Evolutionary conservation across 2,888 invertebrate genomes (phyloP), one percentile per base, ranked within the genome.

Genomic region (Aethes cnicana): DNA sequence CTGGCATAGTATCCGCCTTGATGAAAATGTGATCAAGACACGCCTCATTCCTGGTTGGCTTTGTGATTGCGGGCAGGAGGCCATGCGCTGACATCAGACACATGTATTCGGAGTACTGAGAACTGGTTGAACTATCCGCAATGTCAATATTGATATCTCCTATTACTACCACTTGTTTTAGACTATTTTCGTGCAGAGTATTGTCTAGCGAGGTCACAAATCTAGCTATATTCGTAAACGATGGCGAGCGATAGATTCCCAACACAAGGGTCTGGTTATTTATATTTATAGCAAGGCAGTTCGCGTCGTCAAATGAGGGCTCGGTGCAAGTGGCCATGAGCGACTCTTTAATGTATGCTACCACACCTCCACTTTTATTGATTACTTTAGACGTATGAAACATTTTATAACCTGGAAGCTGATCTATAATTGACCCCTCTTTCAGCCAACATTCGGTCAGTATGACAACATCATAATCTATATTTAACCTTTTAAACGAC

Each of bases 101-200:
- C 12, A 18, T 6, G 11, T 35, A 35, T 4, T 35, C 20, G n/a
- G 18, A 17, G 1, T 9, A 18, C 2, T 20, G 17, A 11, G n/a
- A 7, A 8, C 9, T 8, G 5, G 14, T 4, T 8, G 18, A 9
- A 2, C 6, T 9, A 7, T 5, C n/a, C 0, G 7, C 1, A 5
- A 35, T n/a, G 18, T 35, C 35, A n/a, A 9, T 35, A 17, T 35
- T 35, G 20, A 35, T 4, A 20, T 35, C 35, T 4, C 35, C 35
- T 4, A 18, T 18, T 2, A 35, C 1, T 4, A 20, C 7, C 0
- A 35, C 6, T 20, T 35, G 35, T 9, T n/a, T 17, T 9, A n/a
- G 1, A 9, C 11, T 9, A 9, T 6, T 9, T 35, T 35, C 18
- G 9, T n/a, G 8, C 7, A 35, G 5, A 9, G 4, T 2, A 7